Base-by-base conservation (phyloP, 2,113 vertebrate genomes). In the Lepus timidus region DNA sequence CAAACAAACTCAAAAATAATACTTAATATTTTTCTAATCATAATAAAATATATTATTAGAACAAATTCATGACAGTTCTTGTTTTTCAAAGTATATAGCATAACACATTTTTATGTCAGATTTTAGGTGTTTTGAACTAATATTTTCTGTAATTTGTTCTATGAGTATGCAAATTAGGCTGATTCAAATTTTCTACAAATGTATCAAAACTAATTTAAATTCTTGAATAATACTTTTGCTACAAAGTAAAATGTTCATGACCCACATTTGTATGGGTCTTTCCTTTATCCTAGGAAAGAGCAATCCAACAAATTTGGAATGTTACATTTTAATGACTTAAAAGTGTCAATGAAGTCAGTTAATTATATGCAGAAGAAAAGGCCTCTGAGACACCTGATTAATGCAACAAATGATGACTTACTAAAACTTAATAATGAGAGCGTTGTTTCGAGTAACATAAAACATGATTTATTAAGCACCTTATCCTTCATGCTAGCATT, bases 121-220 rank as follows among this genome's bases (percentile, higher is more conserved):
- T 97, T 87, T 97, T 92, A 97, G 94, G 96, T 97, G 75, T 96
- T 20, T 65, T 62, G 20, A 97, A 96, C 31, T 92, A 74, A 95
- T 95, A 94, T 93, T 64, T 97, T 98, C 79, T 84, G 64, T 95
- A 95, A 98, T 95, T 96, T 97, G 95, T 96, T 97, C 88, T 97
- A 85, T 95, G 86, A 97, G 97, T 96, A 84, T 86, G 20, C 93
- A 96, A 98, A 96, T 97, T 97, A 93, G 73, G 58, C 68, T 76
- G 91, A 92, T 92, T 94, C 67, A 36, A 92, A 92, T 96, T 97
- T 97, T 96, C 94, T 97, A 96, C 96, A 95, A 97, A 97, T 97
- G 93, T 25, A 94, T 86, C 95, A 86, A 96, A 88, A 71, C 25
- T 96, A 94, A 96, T 93, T 96, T 97, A 19, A 95, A 96, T 36